Base-by-base conservation (phyloP, 2,113 vertebrate species). In the Amia ocellicauda region DNA sequence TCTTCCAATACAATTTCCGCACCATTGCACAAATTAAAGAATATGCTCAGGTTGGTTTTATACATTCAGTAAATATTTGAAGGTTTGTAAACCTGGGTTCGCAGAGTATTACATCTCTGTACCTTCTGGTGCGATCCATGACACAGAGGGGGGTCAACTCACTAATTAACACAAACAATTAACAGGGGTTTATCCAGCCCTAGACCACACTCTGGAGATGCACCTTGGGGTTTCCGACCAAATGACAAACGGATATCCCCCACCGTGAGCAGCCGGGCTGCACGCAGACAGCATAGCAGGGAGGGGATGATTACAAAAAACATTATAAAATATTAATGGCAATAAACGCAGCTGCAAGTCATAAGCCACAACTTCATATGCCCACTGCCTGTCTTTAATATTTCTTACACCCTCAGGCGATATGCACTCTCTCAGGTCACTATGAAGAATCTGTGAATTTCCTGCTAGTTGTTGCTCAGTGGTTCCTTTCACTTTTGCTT, bases 291-390 rank as follows among this genome's bases (percentile, higher is more conserved):
- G 5, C 11, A 11, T 7, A 36, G 19, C 20, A 14, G n/a, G 43
- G n/a, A 47, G n/a, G 43, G 43, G 16, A 47, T 47, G 43, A 47
- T 47, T 47, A n/a, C 43, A 36, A 36, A 36, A 47, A 47, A 47
- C 43, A 47, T 14, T 17, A n/a, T 47, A n/a, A 47, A 47, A 47
- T 47, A 47, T 47, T 47, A 47, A 47, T n/a, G n/a, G 16, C 43
- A 47, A 47, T 47, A 47, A n/a, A 47, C n/a, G 43, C 13, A 17
- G 43, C 43, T n/a, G n/a, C 43, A 47, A 47, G n/a, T 47, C 43
- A 47, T 36, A 36, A 36, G 31, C 31, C 5, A 5, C 5, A 11
- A 4, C n/a, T 47, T 47, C 43, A 47, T 47, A 47, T 14, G 43
- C 43, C n/a, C 4, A n/a, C 43, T n/a, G n/a, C 14, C 43, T 47